Evolutionary conservation across 2,888 invertebrate species (phyloP), one percentile per base, ranked within the genome.

Genomic region (Tetropium fuscum): DNA sequence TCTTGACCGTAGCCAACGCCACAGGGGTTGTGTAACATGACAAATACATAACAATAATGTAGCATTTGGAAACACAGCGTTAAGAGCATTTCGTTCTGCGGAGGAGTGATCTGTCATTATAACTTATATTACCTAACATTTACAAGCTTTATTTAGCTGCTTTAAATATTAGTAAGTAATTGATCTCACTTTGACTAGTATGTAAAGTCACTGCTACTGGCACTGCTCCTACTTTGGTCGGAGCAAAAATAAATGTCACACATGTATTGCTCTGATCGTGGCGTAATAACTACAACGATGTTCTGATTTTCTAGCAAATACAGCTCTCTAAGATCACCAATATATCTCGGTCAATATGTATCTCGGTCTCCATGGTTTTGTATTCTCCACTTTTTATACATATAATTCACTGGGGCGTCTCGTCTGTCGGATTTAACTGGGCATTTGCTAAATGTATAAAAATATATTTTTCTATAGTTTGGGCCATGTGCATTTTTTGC

Each of bases 251-350:
- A 53, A 53, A 53, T 30, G 43, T 44, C 15, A 53, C 53, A 43
- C 18, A 19, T 25, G 53, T 53, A 53, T 53, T 53, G 53, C 53
- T 53, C 44, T 53, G 44, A 5, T 53, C 53, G 32, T 27, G 53
- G 53, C 16, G 32, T 32, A 8, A 32, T 32, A n/a, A 32, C n/a
- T 32, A 32, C 32, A 32, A 32, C n/a, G 32, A 32, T 32, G 32
- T 32, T 53, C 8, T 25, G 44, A 53, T 53, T 53, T 44, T 53
- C 53, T 18, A 1, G 2, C 8, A 53, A 16, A 44, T 53, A 15
- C 34, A 53, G 18, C 32, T 53, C 44, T 16, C 43, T 43, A 30
- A 32, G 32, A 32, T 53, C 53, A 16, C 15, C 13, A 53, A 53
- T 10, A 27, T 53, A 27, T 16, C 44, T 43, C 18, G 10, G 30